Evolutionary conservation across 1,140 invertebrate genomes (phyloP).

Genomic region (Drosophila ogumai): DNA sequence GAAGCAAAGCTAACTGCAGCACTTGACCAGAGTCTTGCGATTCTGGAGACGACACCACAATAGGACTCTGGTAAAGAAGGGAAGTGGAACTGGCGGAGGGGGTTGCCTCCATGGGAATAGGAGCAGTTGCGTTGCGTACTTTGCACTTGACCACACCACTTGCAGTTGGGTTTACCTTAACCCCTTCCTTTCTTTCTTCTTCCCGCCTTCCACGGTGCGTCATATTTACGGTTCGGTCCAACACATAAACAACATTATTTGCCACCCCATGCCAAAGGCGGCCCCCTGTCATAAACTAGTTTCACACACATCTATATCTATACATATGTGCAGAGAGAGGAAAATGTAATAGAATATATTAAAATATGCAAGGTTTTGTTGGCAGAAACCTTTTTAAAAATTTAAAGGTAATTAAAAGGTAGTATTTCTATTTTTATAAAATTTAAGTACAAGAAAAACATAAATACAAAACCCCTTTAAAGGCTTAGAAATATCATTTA

Average conservation of each 20-base stretch:
- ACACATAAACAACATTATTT: conserved; percentile 84
- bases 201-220: conserved; percentile 42
- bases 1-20: conserved; percentile 38
- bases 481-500: background rate
- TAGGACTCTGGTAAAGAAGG: conserved; percentile 10
- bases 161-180: conserved; percentile 31
- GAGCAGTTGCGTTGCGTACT: conserved; percentile 46
- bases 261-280: conserved; percentile 24
- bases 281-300: conserved; percentile 80
- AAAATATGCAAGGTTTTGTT: background rate
- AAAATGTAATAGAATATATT: background rate
- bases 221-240: conserved; percentile 75
- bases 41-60: conserved; percentile 50
- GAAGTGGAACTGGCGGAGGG: background rate
- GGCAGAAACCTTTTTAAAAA: background rate
- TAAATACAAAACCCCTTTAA: too few relatives aligned
- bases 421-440: too few relatives aligned
- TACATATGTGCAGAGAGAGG: conserved; percentile 23
- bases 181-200: conserved; percentile 1
- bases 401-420: too few relatives aligned
- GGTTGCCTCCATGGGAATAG: conserved; percentile 21
- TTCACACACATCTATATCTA: conserved; percentile 75
- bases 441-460: too few relatives aligned
- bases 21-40: conserved; percentile 45
- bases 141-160: conserved; percentile 69